These are phyloP conservation scores for Anthoptus insignis DNA, from an alignment of 2,888 invertebrate species.

Conservation along the genomic window DNA sequence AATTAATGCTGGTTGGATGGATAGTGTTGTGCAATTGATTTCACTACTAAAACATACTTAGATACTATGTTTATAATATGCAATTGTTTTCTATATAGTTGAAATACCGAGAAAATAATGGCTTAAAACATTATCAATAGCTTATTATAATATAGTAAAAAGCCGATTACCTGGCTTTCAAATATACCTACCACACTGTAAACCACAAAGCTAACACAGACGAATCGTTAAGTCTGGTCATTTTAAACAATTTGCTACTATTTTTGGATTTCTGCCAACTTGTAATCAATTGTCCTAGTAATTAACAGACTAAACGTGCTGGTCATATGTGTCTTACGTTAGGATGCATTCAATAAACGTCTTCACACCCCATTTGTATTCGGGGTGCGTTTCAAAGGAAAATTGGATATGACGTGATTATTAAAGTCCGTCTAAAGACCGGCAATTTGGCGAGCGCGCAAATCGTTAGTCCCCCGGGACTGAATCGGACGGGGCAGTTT, in stretches of 20 bases:
- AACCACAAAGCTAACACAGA: no score
- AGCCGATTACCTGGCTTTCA: no score
- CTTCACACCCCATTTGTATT: constrained; percentile 68
- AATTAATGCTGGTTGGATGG: no score
- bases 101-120: no score
- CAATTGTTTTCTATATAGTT: no score
- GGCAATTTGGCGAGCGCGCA: constrained; percentile 78
- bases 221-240: constrained; percentile 4
- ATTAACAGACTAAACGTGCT: constrained; percentile 18
- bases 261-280: constrained; percentile 14
- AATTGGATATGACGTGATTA: constrained; percentile 85
- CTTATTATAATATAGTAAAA: no score
- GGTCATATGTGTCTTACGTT: constrained; percentile 24
- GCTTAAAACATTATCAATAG: no score
- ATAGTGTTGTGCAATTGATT: no score
- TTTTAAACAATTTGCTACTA: constrained; percentile 11
- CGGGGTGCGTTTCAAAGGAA: constrained; percentile 69
- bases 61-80: no score
- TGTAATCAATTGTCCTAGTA: constrained; percentile 9
- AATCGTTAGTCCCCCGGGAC: constrained; percentile 74
- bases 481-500: constrained; percentile 55
- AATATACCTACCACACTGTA: no score
- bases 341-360: constrained; percentile 65
- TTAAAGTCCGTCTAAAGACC: constrained; percentile 80
- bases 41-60: no score